A percentile compares a stretch with the other conserved stretches of the same genome.
Conservation (phyloP, 2,888 invertebrate genomes). For the Torymus auratus region DNA sequence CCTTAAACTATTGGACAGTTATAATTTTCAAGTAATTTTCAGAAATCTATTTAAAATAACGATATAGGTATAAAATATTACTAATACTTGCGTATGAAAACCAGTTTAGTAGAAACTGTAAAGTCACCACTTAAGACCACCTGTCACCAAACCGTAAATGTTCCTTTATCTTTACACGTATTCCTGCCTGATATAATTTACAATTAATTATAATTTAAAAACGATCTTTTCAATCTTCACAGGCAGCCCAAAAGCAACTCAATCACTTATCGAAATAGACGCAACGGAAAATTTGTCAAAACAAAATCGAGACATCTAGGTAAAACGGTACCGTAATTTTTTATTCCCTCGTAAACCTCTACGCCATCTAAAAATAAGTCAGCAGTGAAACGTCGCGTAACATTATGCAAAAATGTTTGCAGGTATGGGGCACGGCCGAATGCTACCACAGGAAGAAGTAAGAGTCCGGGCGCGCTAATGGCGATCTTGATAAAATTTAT, state of each 20-base stretch:
- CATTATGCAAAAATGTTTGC: constrained; percentile 22
- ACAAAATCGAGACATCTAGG: not conserved
- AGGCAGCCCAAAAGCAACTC: no score
- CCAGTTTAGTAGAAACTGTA: not conserved
- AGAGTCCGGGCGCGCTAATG: constrained; percentile 32
- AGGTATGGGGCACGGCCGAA: not conserved
- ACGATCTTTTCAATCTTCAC: no score
- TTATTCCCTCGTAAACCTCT: not conserved
- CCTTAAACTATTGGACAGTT: no score
- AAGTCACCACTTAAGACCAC: no score
- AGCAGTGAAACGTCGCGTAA: not conserved
- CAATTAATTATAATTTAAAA: no score
- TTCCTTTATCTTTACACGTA: no score
- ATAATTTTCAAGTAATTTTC: no score
- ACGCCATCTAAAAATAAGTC: constrained; percentile 20
- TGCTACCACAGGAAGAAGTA: not conserved
- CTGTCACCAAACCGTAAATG: no score
- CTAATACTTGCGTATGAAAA: not conserved
- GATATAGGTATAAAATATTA: not conserved
- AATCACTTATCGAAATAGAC: not conserved
- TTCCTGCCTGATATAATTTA: no score
- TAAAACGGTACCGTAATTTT: not conserved
- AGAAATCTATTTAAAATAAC: no score
- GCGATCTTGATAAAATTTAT: constrained; percentile 34
- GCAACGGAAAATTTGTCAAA: not conserved